Base-by-base conservation (phyloP, 2,888 invertebrate species). In the Drosophila incognita region DNA sequence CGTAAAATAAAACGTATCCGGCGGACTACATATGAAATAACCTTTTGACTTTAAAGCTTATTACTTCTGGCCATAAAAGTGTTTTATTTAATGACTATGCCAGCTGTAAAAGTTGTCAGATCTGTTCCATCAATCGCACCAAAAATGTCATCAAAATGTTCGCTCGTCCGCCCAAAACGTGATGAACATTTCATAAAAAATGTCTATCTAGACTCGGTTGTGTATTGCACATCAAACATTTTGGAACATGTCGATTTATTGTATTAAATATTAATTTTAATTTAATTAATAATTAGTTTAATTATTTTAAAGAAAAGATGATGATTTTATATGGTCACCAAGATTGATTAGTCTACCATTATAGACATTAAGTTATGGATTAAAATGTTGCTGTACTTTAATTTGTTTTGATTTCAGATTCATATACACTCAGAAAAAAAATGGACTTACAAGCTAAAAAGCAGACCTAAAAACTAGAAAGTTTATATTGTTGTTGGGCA, bases 41-140 rank as follows among this genome's bases (percentile, higher is more conserved):
- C 56, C 57, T 29, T 24, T 57, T 3, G 29, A n/a, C n/a, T 56
- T 56, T 40, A 40, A 29, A 38, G 38, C 27, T 27, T 56, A 27
- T 27, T 56, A 29, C 21, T 57, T 57, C 21, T 40, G 40, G 29
- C n/a, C 6, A 56, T 38, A 56, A 56, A 56, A 54, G 35, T 54
- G 24, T 54, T 54, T 36, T 24, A 36, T 56, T 38, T 56, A n/a
- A 38, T 38, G 35, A 35, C 35, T 11, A 54, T 6, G 24, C 24
- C 7, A 27, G 56, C 56, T n/a, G n/a, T 38, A 57, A 57, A 57
- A 57, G 29, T 57, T 21, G 15, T 38, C 1, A 27, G n/a, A 56
- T n/a, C n/a, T n/a, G n/a, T 56, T 38, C n/a, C 36, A 8, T 38
- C 38, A 21, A 48, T 11, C 21, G 8, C 13, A 33, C 27, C 24